Base-by-base conservation (phyloP, 2,113 vertebrate species). In the Neolamprologus devosi region DNA sequence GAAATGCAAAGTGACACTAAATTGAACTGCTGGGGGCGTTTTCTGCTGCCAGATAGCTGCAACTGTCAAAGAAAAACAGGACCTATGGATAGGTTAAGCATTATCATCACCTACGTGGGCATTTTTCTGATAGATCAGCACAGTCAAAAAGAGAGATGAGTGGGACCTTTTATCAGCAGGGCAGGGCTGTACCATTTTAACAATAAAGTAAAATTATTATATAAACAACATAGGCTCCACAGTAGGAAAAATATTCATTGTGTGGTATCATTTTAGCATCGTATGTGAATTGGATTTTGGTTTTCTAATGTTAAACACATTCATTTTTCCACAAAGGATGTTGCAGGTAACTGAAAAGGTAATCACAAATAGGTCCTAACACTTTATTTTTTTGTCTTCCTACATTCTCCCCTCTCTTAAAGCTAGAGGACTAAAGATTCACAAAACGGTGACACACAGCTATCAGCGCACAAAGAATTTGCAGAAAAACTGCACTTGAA, bases 1-100 rank as follows among this genome's bases (percentile, higher is more conserved):
- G 16, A 73, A 78, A 90, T 65, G 70, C 68, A 90, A 91, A 91
- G 85, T 89, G 83, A 91, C 81, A 91, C 68, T 83, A 82, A 88
- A 88, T 80, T n/a, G 85, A 91, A 90, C 23, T 19, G 51, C 45
- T 79, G 55, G 75, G 84, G 86, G 82, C 91, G 83, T 86, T 84
- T 89, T 58, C 35, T 65, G n/a, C n/a, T 54, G 35, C 70, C 79
- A 84, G 45, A 63, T 79, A 85, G 68, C 12, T 53, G 45, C 21
- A 28, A 40, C 35, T 89, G 81, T 78, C 60, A 83, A 51, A 47
- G 45, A n/a, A 28, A 68, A 88, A 54, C 19, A 68, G 19, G 81
- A 81, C 4, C 70, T 70, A 30, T 81, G 49, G 10, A 51, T 47
- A 10, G 14, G 53, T 73, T 83, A 30, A 80, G 6, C 30, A 58